Base-by-base conservation (phyloP, 2,888 invertebrate genomes). In the Aspidiotus destructor region DNA sequence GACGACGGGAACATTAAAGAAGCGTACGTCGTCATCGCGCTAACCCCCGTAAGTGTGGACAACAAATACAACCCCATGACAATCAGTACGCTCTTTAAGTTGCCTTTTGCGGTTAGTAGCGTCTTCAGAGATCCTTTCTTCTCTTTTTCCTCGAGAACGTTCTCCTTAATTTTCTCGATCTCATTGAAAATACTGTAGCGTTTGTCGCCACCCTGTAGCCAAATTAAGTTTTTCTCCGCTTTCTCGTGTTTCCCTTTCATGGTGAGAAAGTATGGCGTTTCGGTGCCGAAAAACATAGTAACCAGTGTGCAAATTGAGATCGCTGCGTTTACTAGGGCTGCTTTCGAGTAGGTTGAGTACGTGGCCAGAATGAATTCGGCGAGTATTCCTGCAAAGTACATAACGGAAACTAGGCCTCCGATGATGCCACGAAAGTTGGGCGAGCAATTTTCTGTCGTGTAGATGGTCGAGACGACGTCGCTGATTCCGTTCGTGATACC, bases 371-470 rank as follows among this genome's bases (percentile, higher is more conserved):
- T 48, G 67, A 73, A 73, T 62, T 72, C 73, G 8, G 72, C 42
- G 8, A 73, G 60, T 44, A 72, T 72, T 8, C 73, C 73, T 8
- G 72, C 41, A 61, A 73, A 73, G 8, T 73, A 71, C 71, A 72
- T 71, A 11, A 72, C 70, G 44, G 72, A 70, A 15, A 72, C 72
- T 13, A 69, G 61, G 17, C 72, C 71, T 41, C 72, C 70, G 16
- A 73, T 67, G 9, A 72, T 70, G 9, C 73, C 73, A 7, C 73
- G 71, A 41, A 70, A 68, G 11, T 57, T 68, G 11, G 72, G 68
- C 11, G 72, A 68, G n/a, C 72, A 62, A 8, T 73, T 71, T 70
- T 73, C 73, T 10, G 71, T 73, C 8, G 73, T 71, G 61, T 73
- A 73, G 53, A 73, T 57, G 6, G 73, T 71, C 6, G 71, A 71